phyloP scores from a whole-genome alignment of 2,797 vertebrate species.

The Apodemus agrarius region DNA sequence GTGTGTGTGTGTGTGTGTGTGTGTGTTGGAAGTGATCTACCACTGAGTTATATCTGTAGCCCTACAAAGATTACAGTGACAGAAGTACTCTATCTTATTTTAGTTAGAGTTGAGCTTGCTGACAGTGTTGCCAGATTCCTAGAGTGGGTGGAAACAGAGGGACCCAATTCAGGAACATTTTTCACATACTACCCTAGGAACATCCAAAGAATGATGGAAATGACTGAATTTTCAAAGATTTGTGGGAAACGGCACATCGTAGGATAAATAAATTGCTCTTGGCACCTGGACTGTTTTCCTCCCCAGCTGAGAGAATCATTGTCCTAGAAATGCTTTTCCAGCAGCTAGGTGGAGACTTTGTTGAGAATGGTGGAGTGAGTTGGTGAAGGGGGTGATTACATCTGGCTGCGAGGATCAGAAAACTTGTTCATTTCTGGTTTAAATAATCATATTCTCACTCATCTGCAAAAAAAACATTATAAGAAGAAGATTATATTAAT shows the following conservation, averaged over 20 bases:
- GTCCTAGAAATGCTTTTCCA: conserved; percentile 40
- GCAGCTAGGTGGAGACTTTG: conserved; percentile 53
- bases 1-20: background rate
- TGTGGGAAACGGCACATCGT: conserved; percentile 63
- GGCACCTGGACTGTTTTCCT: conserved; percentile 75
- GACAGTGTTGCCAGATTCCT: background rate
- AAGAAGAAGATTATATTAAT: conserved; percentile 52
- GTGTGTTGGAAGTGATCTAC: background rate
- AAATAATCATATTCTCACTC: conserved; percentile 54
- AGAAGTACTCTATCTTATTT: background rate
- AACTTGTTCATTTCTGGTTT: conserved; percentile 51
- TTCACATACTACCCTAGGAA: conserved; percentile 63
- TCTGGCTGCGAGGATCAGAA: conserved; percentile 50
- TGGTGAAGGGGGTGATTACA: conserved; percentile 50
- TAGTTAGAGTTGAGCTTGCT: conserved; percentile 29
- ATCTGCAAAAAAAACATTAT: conserved; percentile 60
- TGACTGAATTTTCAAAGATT: conserved; percentile 50
- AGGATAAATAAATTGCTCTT: conserved; percentile 71
- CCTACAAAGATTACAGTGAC: background rate
- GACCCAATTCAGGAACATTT: conserved; percentile 4
- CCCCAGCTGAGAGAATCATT: conserved; percentile 71
- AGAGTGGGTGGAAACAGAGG: background rate
- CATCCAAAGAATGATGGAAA: conserved; percentile 51
- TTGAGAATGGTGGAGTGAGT: background rate
- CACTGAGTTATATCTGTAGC: background rate